phyloP scores from a whole-genome alignment of 2,113 vertebrate genomes.

The Platysteira castanea region DNA sequence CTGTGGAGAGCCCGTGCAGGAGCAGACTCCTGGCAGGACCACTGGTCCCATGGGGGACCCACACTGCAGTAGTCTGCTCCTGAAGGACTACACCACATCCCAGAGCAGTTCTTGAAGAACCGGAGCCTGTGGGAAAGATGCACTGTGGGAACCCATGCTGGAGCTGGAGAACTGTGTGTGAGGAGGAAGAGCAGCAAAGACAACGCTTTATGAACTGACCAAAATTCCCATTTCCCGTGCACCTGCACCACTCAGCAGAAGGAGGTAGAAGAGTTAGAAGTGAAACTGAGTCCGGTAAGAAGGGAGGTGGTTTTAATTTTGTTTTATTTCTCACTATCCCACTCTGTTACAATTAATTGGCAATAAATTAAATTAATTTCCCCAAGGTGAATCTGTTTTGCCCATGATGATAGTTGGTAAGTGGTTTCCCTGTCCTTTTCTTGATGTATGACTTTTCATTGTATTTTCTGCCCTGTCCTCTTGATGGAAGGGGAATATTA shows the following conservation, averaged over 20 bases:
- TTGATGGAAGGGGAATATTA: neutral
- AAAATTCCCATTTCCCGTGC: neutral
- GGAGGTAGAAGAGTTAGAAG: neutral
- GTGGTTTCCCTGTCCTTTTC: neutral
- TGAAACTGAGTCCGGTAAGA: neutral
- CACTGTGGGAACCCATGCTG: rapidly evolving
- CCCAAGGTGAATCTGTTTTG: neutral
- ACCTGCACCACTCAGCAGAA: neutral
- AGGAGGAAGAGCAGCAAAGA: neutral
- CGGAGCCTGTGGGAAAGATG: neutral
- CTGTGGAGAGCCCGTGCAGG: too few species aligned
- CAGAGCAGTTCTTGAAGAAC: neutral
- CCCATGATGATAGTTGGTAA: neutral
- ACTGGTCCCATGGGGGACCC: rapidly evolving
- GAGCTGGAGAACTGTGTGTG: neutral
- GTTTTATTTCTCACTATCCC: neutral
- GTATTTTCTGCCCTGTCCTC: neutral
- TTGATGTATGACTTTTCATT: neutral
- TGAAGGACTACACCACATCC: neutral
- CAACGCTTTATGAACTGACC: rapidly evolving
- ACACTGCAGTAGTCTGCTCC: neutral
- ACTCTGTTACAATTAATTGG: neutral
- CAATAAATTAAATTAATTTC: neutral
- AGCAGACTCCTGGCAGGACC: neutral
- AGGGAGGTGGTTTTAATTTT: neutral